Conservation (phyloP, 2,113 vertebrate genomes). For the Apaloderma vittatum region DNA sequence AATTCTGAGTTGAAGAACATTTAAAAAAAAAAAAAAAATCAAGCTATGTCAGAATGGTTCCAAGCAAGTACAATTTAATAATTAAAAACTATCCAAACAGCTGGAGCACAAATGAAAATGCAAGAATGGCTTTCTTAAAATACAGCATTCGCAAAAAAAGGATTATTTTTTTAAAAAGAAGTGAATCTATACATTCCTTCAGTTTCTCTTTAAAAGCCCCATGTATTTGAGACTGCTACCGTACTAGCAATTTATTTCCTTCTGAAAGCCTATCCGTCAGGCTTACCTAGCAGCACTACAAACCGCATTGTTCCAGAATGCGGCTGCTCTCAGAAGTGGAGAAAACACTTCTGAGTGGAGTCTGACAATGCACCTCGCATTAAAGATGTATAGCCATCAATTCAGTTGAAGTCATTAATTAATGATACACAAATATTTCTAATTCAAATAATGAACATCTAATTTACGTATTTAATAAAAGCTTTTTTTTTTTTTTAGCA, state of each 20-base stretch:
- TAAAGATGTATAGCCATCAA: not conserved
- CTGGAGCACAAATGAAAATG: not conserved
- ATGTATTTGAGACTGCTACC: not conserved
- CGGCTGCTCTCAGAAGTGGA: not conserved
- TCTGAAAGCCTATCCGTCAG: not conserved
- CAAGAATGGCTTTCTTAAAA: not conserved
- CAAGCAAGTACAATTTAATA: not conserved
- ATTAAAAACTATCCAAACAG: not conserved
- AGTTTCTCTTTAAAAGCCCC: not conserved
- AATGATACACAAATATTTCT: not conserved
- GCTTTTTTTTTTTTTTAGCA: not conserved
- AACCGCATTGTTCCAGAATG: not conserved
- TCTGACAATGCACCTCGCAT: not conserved
- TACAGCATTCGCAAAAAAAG: not conserved
- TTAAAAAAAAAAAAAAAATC: not conserved
- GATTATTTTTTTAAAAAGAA: not conserved
- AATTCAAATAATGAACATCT: not conserved
- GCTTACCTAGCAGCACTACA: not conserved
- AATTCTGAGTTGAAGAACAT: not conserved
- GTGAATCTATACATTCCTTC: not conserved
- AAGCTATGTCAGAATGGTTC: not conserved
- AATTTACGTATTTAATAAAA: not conserved
- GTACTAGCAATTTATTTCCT: not conserved
- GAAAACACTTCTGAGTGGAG: not conserved
- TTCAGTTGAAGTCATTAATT: not conserved